phyloP scores from a whole-genome alignment of 2,888 invertebrate species.

The Drosophila heteroneura region DNA sequence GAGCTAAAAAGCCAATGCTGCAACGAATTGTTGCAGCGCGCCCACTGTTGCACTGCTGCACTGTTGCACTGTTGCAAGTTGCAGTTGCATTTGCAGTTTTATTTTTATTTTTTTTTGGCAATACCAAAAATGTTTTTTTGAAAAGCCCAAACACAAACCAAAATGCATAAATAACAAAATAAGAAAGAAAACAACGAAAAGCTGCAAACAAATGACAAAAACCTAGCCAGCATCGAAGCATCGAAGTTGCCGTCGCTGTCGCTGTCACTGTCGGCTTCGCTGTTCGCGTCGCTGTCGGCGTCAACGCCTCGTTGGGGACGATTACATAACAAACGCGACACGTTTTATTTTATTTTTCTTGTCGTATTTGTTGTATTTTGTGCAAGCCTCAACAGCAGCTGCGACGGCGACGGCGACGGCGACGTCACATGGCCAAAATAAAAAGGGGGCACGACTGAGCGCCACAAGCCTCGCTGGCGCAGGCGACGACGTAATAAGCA shows the following conservation, averaged over 20 bases:
- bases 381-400: constrained; percentile 34
- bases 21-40: constrained; percentile 55
- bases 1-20: not conserved
- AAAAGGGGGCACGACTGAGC: constrained; percentile 79
- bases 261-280: not conserved
- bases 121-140: constrained; percentile 44
- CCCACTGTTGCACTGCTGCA: constrained; percentile 54
- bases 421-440: constrained; percentile 64
- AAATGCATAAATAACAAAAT: constrained; percentile 29
- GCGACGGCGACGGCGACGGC: constrained; percentile 21
- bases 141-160: constrained; percentile 45
- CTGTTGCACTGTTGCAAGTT: constrained; percentile 33
- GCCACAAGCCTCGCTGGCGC: constrained; percentile 47
- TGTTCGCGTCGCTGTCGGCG: constrained; percentile 11
- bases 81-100: constrained; percentile 37
- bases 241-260: constrained; percentile 3
- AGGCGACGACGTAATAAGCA: constrained; percentile 57
- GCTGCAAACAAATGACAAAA: constrained; percentile 56
- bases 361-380: constrained; percentile 31
- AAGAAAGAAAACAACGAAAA: constrained; percentile 50
- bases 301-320: constrained; percentile 33
- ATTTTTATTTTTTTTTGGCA: constrained; percentile 60
- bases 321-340: constrained; percentile 67
- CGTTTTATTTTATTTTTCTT: constrained; percentile 55
- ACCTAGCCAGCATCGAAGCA: constrained; percentile 32